Conservation (phyloP, 2,797 vertebrate genomes). For the Bovichtus variegatus region DNA sequence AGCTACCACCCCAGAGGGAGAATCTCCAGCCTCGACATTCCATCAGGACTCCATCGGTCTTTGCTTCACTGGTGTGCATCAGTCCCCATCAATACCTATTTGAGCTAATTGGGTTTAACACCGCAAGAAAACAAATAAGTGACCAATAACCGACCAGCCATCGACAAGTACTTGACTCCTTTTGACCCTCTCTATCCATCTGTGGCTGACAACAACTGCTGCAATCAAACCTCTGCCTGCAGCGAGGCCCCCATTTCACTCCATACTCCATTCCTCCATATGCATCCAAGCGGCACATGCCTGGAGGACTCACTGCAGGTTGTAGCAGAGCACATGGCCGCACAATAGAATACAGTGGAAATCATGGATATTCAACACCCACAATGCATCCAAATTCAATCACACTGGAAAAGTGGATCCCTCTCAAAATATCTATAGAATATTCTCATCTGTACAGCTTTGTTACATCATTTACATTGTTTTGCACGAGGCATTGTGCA, state of each 20-base stretch:
- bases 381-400: neutral
- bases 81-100: conserved; percentile 19
- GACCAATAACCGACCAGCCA: conserved; percentile 9
- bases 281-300: conserved; percentile 8
- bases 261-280: too few relatives aligned
- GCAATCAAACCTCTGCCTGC: conserved; percentile 26
- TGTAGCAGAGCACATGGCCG: neutral
- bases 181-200: conserved; percentile 1
- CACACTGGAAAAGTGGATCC: neutral
- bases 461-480: neutral
- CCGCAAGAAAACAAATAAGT: neutral
- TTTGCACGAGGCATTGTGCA: neutral
- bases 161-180: neutral
- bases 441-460: neutral
- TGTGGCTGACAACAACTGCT: neutral
- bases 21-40: neutral
- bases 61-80: conserved; percentile 6
- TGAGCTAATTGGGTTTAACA: conserved; percentile 18
- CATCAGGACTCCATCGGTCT: neutral
- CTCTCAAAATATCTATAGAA: neutral
- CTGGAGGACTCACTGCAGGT: neutral
- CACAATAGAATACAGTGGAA: conserved; percentile 8
- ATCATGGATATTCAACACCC: neutral
- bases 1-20: neutral
- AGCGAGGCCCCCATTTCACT: conserved; percentile 1